phyloP scores from a whole-genome alignment of 2,888 invertebrate species.

The Drosophila eohydei region DNA sequence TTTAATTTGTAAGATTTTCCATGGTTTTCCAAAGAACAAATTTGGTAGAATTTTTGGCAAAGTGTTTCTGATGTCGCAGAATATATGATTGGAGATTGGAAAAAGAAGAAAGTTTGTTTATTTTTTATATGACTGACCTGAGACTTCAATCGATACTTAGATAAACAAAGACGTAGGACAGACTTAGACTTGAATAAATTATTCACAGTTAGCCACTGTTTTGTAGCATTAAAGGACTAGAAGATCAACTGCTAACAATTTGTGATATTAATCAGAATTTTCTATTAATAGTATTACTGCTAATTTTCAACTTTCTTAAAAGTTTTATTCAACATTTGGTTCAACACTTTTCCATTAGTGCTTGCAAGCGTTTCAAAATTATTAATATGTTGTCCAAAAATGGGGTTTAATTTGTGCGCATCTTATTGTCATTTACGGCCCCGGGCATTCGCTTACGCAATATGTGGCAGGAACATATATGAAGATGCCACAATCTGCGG shows the following conservation, averaged over 20 bases:
- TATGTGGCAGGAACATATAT: constrained; percentile 24
- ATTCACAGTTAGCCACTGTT: too few species aligned
- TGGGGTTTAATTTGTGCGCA: constrained; percentile 21
- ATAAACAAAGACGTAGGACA: too few species aligned
- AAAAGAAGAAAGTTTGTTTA: too few species aligned
- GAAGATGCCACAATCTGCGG: constrained; percentile 54
- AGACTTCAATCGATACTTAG: too few species aligned
- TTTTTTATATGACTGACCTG: too few species aligned
- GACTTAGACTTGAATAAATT: too few species aligned
- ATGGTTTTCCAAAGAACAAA: constrained; percentile 39
- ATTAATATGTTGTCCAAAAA: not conserved
- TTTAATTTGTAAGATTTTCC: constrained; percentile 16
- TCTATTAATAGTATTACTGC: too few species aligned
- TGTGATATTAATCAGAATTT: too few species aligned
- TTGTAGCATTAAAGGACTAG: too few species aligned
- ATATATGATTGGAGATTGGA: not conserved
- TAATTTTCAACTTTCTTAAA: too few species aligned
- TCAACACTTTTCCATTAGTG: not conserved
- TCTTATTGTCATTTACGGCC: constrained; percentile 34
- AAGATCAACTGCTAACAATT: too few species aligned
- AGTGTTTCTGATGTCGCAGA: too few species aligned
- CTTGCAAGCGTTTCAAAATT: not conserved
- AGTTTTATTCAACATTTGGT: not conserved
- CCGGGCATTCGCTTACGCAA: constrained; percentile 20
- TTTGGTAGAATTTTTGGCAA: not conserved